Conservation (phyloP, 2,797 vertebrate species). For the Poeciliopsis turneri region DNA sequence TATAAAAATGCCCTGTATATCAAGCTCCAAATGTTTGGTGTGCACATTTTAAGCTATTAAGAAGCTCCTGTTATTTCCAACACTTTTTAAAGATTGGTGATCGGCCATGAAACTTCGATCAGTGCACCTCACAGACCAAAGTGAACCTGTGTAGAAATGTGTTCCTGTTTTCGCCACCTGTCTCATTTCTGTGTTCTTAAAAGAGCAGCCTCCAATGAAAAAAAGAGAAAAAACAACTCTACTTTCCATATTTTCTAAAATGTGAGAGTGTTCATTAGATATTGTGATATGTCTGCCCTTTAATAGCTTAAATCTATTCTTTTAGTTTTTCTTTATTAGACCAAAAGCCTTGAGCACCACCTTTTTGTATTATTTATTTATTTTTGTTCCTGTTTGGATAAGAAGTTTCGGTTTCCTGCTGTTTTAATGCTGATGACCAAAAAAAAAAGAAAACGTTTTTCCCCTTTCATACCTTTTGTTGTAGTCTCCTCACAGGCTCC, state of each 20-base stretch:
- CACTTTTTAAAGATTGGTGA: too few species aligned
- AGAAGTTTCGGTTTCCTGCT: conserved; percentile 18
- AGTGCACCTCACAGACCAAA: too few species aligned
- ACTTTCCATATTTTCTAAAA: not conserved
- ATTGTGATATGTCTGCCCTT: not conserved
- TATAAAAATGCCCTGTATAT: too few species aligned
- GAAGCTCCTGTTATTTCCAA: too few species aligned
- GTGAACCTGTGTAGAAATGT: too few species aligned
- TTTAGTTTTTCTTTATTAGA: not conserved
- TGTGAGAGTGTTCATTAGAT: not conserved
- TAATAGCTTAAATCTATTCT: not conserved
- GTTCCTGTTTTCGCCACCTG: too few species aligned
- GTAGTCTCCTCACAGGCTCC: conserved; percentile 32
- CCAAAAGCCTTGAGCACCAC: not conserved
- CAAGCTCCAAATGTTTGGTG: too few species aligned
- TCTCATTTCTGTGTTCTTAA: not conserved
- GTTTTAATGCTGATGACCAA: conserved; percentile 22
- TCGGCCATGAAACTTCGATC: too few species aligned
- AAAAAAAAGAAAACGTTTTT: conserved; percentile 9
- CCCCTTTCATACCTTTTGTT: conserved; percentile 20
- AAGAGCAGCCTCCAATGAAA: not conserved
- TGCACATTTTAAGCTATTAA: too few species aligned
- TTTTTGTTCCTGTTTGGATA: conserved; percentile 21
- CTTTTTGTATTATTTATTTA: not conserved
- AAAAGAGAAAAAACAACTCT: not conserved